phyloP scores from a whole-genome alignment of 2,888 invertebrate species.

The Teleiodes luculella region DNA sequence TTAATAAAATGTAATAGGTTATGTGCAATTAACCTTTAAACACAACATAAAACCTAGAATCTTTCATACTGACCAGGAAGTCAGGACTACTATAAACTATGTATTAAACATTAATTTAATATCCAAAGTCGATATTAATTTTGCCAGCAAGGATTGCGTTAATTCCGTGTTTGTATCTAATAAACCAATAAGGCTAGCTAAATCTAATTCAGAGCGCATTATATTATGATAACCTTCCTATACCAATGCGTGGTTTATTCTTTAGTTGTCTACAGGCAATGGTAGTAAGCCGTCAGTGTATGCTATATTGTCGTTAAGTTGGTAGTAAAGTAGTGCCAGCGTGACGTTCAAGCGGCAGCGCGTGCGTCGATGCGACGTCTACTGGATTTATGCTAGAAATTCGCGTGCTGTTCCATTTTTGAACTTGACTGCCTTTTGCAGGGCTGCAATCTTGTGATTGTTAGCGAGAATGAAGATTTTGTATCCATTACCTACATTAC shows the following conservation, averaged over 20 bases:
- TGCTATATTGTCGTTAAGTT: neutral
- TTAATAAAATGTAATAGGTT: too few relatives aligned
- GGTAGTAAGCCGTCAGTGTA: neutral
- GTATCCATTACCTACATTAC: too few relatives aligned
- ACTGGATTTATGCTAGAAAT: constrained; percentile 51
- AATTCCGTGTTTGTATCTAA: constrained; percentile 53
- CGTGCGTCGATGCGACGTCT: constrained; percentile 46
- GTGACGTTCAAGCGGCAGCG: constrained; percentile 31
- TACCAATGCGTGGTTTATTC: neutral
- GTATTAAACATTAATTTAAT: neutral
- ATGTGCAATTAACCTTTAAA: too few relatives aligned
- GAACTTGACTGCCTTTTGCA: constrained; percentile 43
- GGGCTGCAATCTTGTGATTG: too few relatives aligned
- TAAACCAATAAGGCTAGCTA: constrained; percentile 37
- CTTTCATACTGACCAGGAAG: too few relatives aligned
- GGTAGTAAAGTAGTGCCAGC: neutral
- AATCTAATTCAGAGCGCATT: neutral
- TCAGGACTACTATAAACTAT: too few relatives aligned
- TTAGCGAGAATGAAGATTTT: too few relatives aligned
- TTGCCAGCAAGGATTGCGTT: constrained; percentile 29
- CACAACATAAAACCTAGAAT: neutral
- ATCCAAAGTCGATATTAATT: constrained; percentile 4
- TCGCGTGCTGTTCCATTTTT: constrained; percentile 51
- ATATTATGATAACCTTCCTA: neutral
- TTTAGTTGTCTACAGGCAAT: neutral